Evolutionary conservation across 2,113 vertebrate genomes (phyloP), one percentile per base, ranked within the genome.

Genomic region (Labeo rohita): DNA sequence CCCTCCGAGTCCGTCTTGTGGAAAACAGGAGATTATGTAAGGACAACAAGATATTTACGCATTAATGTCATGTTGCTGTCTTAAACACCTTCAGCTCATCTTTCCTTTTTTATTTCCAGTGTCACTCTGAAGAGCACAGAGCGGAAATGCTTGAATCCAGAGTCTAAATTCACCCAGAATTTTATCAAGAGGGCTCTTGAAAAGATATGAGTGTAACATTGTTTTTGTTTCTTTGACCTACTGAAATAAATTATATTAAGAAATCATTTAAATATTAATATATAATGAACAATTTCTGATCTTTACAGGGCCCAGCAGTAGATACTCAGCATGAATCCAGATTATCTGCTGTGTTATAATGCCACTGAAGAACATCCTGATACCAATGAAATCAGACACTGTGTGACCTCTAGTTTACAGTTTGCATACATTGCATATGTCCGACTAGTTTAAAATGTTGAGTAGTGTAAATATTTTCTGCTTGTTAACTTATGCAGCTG

Each of bases 11-110:
- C 50, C 28, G 0, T 36, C 28, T 18, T 54, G 75, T 54, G 49
- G 49, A 77, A 54, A 77, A 28, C 49, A 54, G 4, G 75, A 77
- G 79, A 70, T 89, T 23, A 84, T 89, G 88, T 89, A 84, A 87
- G 82, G 23, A 77, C 11, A 65, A 12, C 74, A 74, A 54, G 36
- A 9, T 39, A 36, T 74, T 39, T 13, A 3, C 9, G 56, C 36
- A 84, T 36, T 18, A 61, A 68, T 18, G 8, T 43, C 6, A 36
- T 34, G 23, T 6, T 16, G 11, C 7, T 63, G 13, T 63, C 54
- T 16, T 68, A 0, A 36, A 3, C 65, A 11, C 8, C 36, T 83
- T 36, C 39, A 70, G 49, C 13, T 4, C 23, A 52, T 56, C 39
- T 11, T 85, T 80, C 1, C 43, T 72, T 74, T 87, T 77, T 52